phyloP scores from a whole-genome alignment of 2,113 vertebrate species.

The Mesitornis unicolor region DNA sequence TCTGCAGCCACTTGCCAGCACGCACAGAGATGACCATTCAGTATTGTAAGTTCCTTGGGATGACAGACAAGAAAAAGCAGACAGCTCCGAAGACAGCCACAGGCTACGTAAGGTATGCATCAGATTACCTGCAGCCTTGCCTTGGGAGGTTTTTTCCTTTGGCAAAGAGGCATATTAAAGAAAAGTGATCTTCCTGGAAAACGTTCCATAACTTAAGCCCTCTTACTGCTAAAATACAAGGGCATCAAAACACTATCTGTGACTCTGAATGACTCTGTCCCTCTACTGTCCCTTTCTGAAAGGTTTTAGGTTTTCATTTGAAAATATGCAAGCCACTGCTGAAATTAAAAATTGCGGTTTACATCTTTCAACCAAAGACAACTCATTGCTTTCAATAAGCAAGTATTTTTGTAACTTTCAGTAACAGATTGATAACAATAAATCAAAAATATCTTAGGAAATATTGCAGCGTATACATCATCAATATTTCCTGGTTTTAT shows the following conservation, averaged over 20 bases:
- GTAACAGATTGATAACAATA: background rate
- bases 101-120: background rate
- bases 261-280: background rate
- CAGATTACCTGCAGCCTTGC: background rate
- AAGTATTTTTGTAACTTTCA: background rate
- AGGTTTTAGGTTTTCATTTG: background rate
- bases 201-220: rapidly evolving
- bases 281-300: background rate
- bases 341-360: background rate
- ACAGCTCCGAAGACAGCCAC: background rate
- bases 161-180: background rate
- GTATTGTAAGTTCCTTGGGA: background rate
- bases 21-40: background rate
- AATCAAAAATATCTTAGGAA: background rate
- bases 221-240: background rate
- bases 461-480: background rate
- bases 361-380: background rate
- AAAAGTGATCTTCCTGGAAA: background rate
- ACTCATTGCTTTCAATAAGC: background rate
- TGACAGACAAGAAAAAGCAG: background rate
- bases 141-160: background rate
- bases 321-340: background rate
- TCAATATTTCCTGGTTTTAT: background rate
- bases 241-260: background rate
- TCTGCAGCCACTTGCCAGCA: background rate